Base-by-base conservation (phyloP, 2,888 invertebrate species). In the Aplocera efformata region DNA sequence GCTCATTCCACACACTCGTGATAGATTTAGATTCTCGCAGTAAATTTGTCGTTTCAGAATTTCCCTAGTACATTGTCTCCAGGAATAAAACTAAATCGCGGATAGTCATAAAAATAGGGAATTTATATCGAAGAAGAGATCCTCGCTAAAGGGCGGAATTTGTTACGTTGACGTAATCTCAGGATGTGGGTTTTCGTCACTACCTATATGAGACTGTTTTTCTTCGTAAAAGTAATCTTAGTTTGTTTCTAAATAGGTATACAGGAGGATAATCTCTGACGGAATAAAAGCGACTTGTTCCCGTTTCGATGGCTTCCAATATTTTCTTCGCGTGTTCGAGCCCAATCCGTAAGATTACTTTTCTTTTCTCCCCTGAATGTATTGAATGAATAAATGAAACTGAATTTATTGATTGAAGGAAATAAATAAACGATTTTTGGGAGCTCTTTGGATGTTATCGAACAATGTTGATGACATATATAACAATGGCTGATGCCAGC, bases 291-390 rank as follows among this genome's bases (percentile, higher is more conserved):
- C 60, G 60, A 64, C 60, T 64, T 65, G 65, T 70, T 70, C 62
- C 61, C 69, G 71, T 70, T 72, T 67, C 57, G 69, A 70, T 71
- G 69, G 69, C 62, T 72, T 68, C 65, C 75, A 75, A 79, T 79
- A 75, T 76, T 66, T 73, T 68, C 69, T 64, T 78, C 72, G 76
- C 78, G 74, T 78, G 78, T 75, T 72, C 65, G 58, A 63, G 54
- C 64, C 61, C 72, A 73, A 75, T 78, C 71, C 69, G 46, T 54
- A 56, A 74, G 72, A 77, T 79, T 74, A 73, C 74, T 67, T 78
- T 73, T 67, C 64, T 67, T 66, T 68, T 66, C 70, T 62, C 58
- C 61, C 56, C 50, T 57, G 53, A 64, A 66, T 64, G 62, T 73
- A 70, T 70, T 71, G 66, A 73, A 75, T 70, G 69, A 70, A 73